Conservation (phyloP, 2,113 vertebrate genomes). For the Vireo altiloquus region DNA sequence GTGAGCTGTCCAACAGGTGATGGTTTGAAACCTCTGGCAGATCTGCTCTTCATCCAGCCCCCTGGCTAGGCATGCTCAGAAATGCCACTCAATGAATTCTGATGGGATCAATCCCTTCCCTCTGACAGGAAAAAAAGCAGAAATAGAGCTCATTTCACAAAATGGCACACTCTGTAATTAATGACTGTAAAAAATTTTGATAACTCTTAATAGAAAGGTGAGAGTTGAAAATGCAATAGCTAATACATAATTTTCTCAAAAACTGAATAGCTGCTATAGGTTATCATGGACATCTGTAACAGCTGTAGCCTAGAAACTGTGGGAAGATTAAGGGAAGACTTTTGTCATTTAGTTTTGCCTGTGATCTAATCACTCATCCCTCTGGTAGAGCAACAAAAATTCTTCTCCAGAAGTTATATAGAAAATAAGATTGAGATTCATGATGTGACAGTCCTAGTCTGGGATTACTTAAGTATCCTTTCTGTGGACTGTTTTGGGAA, state of each 20-base stretch:
- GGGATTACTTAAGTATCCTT: not conserved
- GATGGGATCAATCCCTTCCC: not conserved
- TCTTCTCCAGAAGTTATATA: not conserved
- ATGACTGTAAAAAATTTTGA: slow-evolving; percentile 11
- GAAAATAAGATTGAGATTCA: not conserved
- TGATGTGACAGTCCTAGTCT: not conserved
- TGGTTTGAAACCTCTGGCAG: not conserved
- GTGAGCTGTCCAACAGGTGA: not conserved
- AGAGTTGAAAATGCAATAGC: not conserved
- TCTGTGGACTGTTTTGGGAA: not conserved
- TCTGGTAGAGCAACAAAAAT: not conserved
- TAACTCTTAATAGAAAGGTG: slow-evolving; percentile 21
- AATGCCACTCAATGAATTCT: not conserved
- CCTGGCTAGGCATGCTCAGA: not conserved
- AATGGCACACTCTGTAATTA: not conserved
- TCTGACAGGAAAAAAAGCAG: not conserved
- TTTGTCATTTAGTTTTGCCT: not conserved
- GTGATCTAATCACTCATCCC: slow-evolving; percentile 32
- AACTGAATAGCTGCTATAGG: not conserved
- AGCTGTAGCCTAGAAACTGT: not conserved
- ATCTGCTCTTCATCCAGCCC: not conserved
- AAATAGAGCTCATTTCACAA: not conserved
- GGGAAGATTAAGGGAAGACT: not conserved
- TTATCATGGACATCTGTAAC: slow-evolving; percentile 6
- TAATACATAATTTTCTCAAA: not conserved